These are phyloP conservation scores for Resseliella maxima DNA, from an alignment of 2,888 invertebrate species.

Conservation along the genomic window DNA sequence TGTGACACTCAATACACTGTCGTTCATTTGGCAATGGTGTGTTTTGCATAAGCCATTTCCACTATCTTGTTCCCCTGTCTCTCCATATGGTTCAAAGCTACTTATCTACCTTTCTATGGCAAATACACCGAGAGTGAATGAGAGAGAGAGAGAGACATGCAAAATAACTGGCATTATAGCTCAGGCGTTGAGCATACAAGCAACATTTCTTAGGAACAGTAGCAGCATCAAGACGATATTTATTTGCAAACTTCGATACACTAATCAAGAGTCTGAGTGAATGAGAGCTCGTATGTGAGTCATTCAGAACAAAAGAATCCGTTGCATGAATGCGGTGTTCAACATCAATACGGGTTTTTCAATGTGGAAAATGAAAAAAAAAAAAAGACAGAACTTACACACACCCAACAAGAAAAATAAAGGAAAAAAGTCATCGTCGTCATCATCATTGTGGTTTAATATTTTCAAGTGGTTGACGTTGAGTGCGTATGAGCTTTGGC, in stretches of 20 bases:
- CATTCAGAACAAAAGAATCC: slow-evolving; percentile 11
- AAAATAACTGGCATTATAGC: background rate
- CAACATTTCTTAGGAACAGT: background rate
- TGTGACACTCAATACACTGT: slow-evolving; percentile 15
- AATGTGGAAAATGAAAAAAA: background rate
- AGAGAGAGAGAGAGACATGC: too few relatives aligned
- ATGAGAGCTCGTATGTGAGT: background rate
- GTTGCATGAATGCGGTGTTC: background rate
- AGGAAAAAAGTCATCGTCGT: background rate
- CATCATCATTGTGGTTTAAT: slow-evolving; percentile 26
- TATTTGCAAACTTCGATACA: slow-evolving; percentile 43
- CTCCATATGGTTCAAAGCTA: slow-evolving; percentile 13
- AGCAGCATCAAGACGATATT: background rate
- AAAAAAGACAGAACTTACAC: background rate
- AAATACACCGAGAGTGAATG: too few relatives aligned
- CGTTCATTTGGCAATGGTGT: background rate
- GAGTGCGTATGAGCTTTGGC: slow-evolving; percentile 49
- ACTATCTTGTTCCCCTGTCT: background rate
- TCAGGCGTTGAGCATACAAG: background rate
- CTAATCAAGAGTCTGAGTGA: background rate
- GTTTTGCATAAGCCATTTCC: background rate
- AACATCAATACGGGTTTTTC: slow-evolving; percentile 12
- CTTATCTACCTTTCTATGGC: background rate
- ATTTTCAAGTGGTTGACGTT: slow-evolving; percentile 44
- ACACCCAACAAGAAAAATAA: background rate